A percentile compares a stretch with the other conserved stretches of the same genome.
These are phyloP conservation scores for Drosophila eohydei DNA, from an alignment of 2,888 invertebrate species.

Conservation along the genomic window DNA sequence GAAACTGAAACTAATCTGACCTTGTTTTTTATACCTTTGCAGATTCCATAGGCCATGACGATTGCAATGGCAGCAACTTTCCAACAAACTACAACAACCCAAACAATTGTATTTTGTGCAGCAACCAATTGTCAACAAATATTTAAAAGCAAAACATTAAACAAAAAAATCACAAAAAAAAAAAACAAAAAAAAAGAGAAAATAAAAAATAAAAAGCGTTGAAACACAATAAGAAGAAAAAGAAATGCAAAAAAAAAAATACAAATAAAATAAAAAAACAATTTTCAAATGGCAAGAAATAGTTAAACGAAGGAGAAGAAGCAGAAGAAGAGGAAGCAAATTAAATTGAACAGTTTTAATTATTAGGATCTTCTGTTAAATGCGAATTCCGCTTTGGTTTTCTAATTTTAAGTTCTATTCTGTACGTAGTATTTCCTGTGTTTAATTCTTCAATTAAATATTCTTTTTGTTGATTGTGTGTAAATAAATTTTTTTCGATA, in stretches of 20 bases:
- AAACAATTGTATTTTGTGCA: conserved; percentile 82
- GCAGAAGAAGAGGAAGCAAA: conserved; percentile 2
- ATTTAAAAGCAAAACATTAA: conserved; percentile 69
- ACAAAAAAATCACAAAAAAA: conserved; percentile 32
- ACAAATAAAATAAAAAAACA: conserved; percentile 36
- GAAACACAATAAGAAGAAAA: conserved; percentile 36
- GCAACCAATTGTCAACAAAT: conserved; percentile 78
- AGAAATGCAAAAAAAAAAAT: conserved; percentile 20
- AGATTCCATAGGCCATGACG: conserved; percentile 93
- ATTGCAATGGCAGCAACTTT: conserved; percentile 86
- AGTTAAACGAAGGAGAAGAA: conserved; percentile 10
- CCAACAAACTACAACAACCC: conserved; percentile 73
- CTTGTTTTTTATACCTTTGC: conserved; percentile 60
- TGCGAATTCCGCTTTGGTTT: conserved; percentile 63
- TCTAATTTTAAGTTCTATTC: conserved; percentile 67
- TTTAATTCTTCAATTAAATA: conserved; percentile 17
- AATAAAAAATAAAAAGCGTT: conserved; percentile 42
- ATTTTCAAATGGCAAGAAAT: conserved; percentile 43
- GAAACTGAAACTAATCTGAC: conserved; percentile 60
- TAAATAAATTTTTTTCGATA: conserved; percentile 52
- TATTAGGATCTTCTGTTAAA: conserved; percentile 59
- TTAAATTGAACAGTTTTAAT: conserved; percentile 51
- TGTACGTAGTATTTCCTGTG: conserved; percentile 52
- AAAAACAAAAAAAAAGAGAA: conserved; percentile 31
- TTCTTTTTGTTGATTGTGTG: conserved; percentile 65